phyloP scores from a whole-genome alignment of 2,888 invertebrate species.

The Thereva unica region DNA sequence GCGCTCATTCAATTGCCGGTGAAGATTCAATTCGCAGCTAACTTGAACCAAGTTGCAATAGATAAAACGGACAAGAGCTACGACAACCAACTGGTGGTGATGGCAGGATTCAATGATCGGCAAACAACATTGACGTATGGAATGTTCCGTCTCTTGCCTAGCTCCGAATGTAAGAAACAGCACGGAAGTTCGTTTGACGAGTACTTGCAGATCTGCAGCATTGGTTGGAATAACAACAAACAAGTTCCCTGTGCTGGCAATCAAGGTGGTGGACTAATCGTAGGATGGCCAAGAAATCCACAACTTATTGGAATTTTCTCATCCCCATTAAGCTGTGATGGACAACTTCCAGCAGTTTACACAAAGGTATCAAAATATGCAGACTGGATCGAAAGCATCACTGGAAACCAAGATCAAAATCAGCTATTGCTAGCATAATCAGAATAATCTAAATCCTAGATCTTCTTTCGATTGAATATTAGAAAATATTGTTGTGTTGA shows the following conservation, averaged over 20 bases:
- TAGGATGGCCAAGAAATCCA: conserved; percentile 25
- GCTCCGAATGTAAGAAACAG: not conserved
- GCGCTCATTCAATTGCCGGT: conserved; percentile 13
- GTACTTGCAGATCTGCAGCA: conserved; percentile 6
- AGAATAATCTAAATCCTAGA: too few relatives aligned
- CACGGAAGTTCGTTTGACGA: conserved; percentile 14
- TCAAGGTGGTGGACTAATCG: conserved; percentile 23
- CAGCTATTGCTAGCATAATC: too few relatives aligned
- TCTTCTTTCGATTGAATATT: too few relatives aligned
- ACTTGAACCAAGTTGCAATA: not conserved
- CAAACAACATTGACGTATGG: not conserved
- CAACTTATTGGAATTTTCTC: conserved; percentile 25
- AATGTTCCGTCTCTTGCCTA: conserved; percentile 22
- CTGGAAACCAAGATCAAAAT: conserved; percentile 1
- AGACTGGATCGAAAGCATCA: conserved; percentile 18
- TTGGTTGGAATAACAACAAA: conserved; percentile 21
- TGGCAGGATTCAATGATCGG: conserved; percentile 12
- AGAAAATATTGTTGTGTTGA: too few relatives aligned
- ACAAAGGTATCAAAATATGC: conserved; percentile 18
- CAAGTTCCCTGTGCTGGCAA: conserved; percentile 16
- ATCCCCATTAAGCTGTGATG: not conserved
- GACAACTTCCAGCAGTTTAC: conserved; percentile 10
- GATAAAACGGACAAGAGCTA: too few relatives aligned
- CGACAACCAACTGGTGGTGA: conserved; percentile 11
- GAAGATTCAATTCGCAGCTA: not conserved